Base-by-base conservation (phyloP, 2,888 invertebrate genomes). In the Melanchra persicariae region DNA sequence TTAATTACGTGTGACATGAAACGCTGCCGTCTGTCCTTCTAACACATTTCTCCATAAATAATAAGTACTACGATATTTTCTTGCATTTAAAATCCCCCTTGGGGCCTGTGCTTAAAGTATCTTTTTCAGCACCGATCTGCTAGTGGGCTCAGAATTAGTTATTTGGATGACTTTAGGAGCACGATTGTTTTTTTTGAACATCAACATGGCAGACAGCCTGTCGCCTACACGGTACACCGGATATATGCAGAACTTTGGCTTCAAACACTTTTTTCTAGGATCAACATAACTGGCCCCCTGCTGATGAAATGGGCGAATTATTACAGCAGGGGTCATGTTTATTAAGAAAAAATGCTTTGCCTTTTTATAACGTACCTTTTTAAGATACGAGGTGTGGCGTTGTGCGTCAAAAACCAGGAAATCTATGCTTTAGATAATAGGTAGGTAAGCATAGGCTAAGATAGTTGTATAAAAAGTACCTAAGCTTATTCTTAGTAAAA, bases 1-100 rank as follows among this genome's bases (percentile, higher is more conserved):
- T 92, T 92, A 93, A 93, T 91, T 91, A 90, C 77, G 89, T 89
- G 91, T 92, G 92, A 93, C 92, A 93, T 85, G 86, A 91, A 89
- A 87, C 89, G 91, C 91, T 92, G 90, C 92, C 90, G 91, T 87
- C 90, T 89, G 89, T 87, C 90, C 87, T 85, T 85, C 75, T 77
- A 85, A 85, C 85, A 85, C 79, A 87, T 88, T 88, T 86, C 77
- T 80, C 85, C 88, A 91, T 93, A 92, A 93, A 92, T 93, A 91
- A 91, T 79, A 65, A 64, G 60, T 51, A 15, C 8, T 7, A 78
- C 83, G 75, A 79, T 74, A 1, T 75, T 72, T 73, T 63, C 74
- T 37, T 80, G 75, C 77, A 49, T 62, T 65, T 52, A 47, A 73
- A 65, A 68, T 60, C 40, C 52, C 9, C 63, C 80, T 78, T 84